phyloP scores from a whole-genome alignment of 2,888 invertebrate species.

The Thera britannica region DNA sequence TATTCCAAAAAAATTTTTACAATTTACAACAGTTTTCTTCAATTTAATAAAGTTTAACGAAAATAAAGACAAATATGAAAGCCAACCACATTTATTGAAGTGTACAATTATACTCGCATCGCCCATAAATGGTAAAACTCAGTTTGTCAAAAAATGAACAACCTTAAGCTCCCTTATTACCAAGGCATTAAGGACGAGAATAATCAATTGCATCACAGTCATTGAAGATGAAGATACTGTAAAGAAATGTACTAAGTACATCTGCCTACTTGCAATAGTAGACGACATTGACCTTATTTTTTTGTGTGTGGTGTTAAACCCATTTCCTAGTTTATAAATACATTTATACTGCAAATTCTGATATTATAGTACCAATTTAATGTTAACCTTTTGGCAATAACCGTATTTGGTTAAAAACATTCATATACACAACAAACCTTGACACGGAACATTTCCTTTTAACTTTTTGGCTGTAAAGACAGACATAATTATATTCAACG shows the following conservation, averaged over 20 bases:
- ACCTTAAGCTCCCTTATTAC: conserved; percentile 25
- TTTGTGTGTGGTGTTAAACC: conserved; percentile 29
- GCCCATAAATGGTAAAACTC: too few species aligned
- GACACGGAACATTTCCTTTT: neutral
- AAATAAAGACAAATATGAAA: too few species aligned
- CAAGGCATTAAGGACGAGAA: conserved; percentile 19
- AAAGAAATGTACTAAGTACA: conserved; percentile 45
- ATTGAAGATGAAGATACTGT: conserved; percentile 48
- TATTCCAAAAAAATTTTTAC: too few species aligned
- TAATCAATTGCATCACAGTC: conserved; percentile 31
- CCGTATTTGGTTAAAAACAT: neutral
- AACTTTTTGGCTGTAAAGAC: neutral
- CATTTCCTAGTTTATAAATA: conserved; percentile 32
- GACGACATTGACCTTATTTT: conserved; percentile 46
- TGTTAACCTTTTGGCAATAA: conserved; percentile 6
- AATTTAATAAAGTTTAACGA: too few species aligned
- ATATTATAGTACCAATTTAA: neutral
- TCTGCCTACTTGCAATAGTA: conserved; percentile 48
- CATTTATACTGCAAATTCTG: conserved; percentile 2
- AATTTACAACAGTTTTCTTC: too few species aligned
- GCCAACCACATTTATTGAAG: too few species aligned
- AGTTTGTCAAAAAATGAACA: too few species aligned
- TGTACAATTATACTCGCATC: too few species aligned
- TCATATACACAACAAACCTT: neutral
- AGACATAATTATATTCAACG: too few species aligned